These are phyloP conservation scores for Columba guinea DNA, from an alignment of 2,797 vertebrate species.

Conservation along the genomic window DNA sequence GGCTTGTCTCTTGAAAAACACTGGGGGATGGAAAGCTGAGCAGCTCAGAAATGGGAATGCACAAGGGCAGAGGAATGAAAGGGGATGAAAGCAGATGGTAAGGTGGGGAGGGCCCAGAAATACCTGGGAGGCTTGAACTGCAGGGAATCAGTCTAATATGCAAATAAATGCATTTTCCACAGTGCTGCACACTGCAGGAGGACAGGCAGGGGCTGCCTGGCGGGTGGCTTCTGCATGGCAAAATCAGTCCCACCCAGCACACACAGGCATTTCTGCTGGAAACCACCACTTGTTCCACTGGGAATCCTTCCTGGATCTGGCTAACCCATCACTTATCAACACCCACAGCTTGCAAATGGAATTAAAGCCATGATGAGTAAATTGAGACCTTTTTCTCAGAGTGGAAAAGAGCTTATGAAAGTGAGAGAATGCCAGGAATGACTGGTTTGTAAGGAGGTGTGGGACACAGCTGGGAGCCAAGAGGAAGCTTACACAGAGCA, in stretches of 20 bases:
- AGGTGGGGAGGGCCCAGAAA: not conserved
- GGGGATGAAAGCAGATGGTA: not conserved
- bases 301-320: not conserved
- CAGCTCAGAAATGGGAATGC: not conserved
- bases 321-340: not conserved
- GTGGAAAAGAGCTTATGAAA: not conserved
- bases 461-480: not conserved
- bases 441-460: not conserved
- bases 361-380: not conserved
- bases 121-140: not conserved
- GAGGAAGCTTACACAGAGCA: not conserved
- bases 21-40: not conserved
- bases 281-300: rapidly evolving
- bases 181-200: rapidly evolving
- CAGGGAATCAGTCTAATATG: not conserved
- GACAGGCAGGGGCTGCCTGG: not conserved
- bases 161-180: not conserved
- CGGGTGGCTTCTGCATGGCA: not conserved
- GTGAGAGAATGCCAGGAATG: not conserved
- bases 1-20: not conserved
- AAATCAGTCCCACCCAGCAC: not conserved
- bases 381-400: not conserved
- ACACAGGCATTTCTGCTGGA: not conserved
- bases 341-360: not conserved
- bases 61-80: not conserved